These are phyloP conservation scores for Idaea biselata DNA, from an alignment of 2,888 invertebrate species.

Conservation along the genomic window DNA sequence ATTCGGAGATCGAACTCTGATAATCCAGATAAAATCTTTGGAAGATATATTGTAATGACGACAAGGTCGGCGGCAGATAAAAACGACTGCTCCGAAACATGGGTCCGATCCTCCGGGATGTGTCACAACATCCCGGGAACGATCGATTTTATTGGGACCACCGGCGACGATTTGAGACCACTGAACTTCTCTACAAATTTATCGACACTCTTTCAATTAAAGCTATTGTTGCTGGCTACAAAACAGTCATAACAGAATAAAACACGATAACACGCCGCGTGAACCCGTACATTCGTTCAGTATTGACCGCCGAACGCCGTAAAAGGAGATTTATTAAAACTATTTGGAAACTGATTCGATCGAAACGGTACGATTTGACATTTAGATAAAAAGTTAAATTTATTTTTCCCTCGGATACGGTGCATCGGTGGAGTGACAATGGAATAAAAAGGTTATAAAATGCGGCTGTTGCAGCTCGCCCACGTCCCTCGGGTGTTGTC, in stretches of 20 bases:
- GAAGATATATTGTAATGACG: conserved; percentile 70
- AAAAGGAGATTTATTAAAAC: conserved; percentile 81
- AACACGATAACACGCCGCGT: conserved; percentile 76
- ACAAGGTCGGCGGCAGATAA: conserved; percentile 69
- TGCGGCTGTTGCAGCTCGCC: conserved; percentile 70
- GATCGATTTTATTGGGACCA: conserved; percentile 69
- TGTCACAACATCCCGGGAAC: conserved; percentile 49
- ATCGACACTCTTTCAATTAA: conserved; percentile 81
- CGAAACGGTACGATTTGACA: conserved; percentile 80
- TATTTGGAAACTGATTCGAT: conserved; percentile 81
- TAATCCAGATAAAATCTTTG: conserved; percentile 51
- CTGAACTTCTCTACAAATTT: conserved; percentile 71
- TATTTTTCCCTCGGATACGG: conserved; percentile 73
- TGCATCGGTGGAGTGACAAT: conserved; percentile 73
- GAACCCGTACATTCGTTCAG: conserved; percentile 66
- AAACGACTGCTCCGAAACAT: conserved; percentile 61
- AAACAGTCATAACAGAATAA: conserved; percentile 73
- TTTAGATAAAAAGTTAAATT: conserved; percentile 80
- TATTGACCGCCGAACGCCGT: conserved; percentile 69
- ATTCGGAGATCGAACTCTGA: conserved; percentile 47
- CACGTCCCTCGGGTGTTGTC: conserved; percentile 71
- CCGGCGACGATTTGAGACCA: conserved; percentile 60
- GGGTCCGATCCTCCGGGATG: conserved; percentile 62
- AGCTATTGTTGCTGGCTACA: conserved; percentile 72
- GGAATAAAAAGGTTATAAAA: conserved; percentile 80